phyloP scores from a whole-genome alignment of 2,888 invertebrate species.

The Mesorhabditis belari region DNA sequence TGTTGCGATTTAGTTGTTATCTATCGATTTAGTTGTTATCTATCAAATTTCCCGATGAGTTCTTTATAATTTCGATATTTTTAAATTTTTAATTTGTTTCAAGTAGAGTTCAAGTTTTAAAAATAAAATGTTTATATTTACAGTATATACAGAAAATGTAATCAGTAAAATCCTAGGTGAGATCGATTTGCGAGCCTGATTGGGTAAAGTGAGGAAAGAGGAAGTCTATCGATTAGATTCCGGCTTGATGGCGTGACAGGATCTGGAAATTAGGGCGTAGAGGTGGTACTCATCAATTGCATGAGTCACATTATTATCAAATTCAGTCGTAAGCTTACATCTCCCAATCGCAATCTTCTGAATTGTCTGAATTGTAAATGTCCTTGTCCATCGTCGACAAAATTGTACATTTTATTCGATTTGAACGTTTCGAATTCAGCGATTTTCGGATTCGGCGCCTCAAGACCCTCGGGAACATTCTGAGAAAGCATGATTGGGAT shows the following conservation, averaged over 20 bases:
- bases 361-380: slow-evolving; percentile 28
- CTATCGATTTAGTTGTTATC: too few species aligned
- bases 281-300: too few species aligned
- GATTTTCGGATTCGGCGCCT: slow-evolving; percentile 23
- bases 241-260: neutral
- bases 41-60: too few species aligned
- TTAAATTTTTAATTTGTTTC: too few species aligned
- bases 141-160: neutral
- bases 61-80: too few species aligned
- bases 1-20: too few species aligned
- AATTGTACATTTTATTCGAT: slow-evolving; percentile 30
- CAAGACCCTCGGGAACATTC: slow-evolving; percentile 23
- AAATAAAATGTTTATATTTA: too few species aligned
- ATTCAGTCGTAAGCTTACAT: slow-evolving; percentile 21
- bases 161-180: too few species aligned
- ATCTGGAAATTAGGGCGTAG: neutral
- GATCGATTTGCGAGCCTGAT: neutral
- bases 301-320: too few species aligned
- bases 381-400: slow-evolving; percentile 24
- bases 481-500: too few species aligned
- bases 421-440: slow-evolving; percentile 35
- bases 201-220: neutral
- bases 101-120: too few species aligned
- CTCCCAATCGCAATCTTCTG: slow-evolving; percentile 24
- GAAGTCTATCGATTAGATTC: neutral